Percentiles rank a stretch among this genome's conserved stretches.
Conservation (phyloP, 2,888 invertebrate genomes). For the Phytoseiulus persimilis region DNA sequence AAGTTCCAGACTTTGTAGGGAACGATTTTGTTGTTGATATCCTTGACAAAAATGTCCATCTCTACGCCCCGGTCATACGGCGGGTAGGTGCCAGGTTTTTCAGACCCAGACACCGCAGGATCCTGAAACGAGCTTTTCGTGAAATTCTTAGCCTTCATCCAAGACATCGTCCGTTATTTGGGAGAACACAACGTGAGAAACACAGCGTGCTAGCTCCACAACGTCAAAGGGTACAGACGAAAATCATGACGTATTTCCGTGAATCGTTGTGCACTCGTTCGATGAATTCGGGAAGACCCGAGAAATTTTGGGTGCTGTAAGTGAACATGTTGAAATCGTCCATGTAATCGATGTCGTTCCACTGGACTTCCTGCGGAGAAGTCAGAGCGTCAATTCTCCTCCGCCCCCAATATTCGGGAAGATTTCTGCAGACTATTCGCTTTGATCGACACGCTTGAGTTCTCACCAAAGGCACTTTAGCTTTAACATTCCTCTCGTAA, state of each 20-base stretch:
- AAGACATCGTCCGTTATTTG: no score
- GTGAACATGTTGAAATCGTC: slow-evolving; percentile 69
- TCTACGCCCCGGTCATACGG: slow-evolving; percentile 68
- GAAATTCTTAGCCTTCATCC: not conserved
- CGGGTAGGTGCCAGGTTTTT: slow-evolving; percentile 60
- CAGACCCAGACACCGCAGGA: slow-evolving; percentile 66
- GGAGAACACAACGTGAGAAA: no score
- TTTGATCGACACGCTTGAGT: not conserved
- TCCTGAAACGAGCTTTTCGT: slow-evolving; percentile 50
- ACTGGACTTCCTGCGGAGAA: slow-evolving; percentile 62
- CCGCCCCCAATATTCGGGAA: not conserved
- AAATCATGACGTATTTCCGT: slow-evolving; percentile 67
- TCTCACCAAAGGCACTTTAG: slow-evolving; percentile 67
- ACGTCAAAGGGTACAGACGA: slow-evolving; percentile 51
- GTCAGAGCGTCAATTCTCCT: slow-evolving; percentile 21
- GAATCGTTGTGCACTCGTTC: slow-evolving; percentile 60
- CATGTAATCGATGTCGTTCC: slow-evolving; percentile 82
- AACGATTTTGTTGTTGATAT: slow-evolving; percentile 59
- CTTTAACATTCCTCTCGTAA: slow-evolving; percentile 62
- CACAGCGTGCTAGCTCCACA: no score
- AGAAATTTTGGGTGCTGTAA: slow-evolving; percentile 59
- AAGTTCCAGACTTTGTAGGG: slow-evolving; percentile 69
- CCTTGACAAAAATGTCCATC: slow-evolving; percentile 66
- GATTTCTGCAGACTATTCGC: no score
- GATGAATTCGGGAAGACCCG: slow-evolving; percentile 62